phyloP scores from a whole-genome alignment of 2,113 vertebrate genomes.

The Rhinolophus ferrumequinum region DNA sequence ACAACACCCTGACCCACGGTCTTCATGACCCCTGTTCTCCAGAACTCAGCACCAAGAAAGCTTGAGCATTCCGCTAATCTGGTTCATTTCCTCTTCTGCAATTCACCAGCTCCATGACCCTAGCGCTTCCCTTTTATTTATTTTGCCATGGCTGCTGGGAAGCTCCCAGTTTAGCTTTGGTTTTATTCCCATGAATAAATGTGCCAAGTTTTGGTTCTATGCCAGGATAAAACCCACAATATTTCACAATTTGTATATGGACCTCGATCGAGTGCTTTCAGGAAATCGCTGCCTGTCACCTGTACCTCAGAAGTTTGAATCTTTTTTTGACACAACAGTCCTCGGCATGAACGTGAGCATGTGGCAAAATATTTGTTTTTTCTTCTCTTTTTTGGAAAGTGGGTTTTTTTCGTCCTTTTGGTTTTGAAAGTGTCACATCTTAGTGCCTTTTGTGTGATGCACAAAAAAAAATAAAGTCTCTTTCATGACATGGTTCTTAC shows the following conservation, averaged over 20 bases:
- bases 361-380: slow-evolving; percentile 88
- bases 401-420: slow-evolving; percentile 72
- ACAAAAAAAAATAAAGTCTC: background rate
- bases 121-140: background rate
- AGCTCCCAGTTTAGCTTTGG: background rate
- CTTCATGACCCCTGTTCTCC: background rate
- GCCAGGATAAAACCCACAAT: background rate
- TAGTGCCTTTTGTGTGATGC: slow-evolving; percentile 94
- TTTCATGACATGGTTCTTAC: background rate
- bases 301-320: slow-evolving; percentile 79
- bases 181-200: background rate
- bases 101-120: background rate
- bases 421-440: slow-evolving; percentile 89
- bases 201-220: background rate
- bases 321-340: slow-evolving; percentile 90
- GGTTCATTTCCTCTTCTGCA: slow-evolving; percentile 9
- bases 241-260: background rate
- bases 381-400: slow-evolving; percentile 78
- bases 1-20: background rate
- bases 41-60: background rate
- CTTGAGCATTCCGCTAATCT: accelerated
- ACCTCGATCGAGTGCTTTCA: background rate
- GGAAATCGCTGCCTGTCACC: background rate
- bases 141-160: background rate
- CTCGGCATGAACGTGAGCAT: slow-evolving; percentile 91